Percentiles rank a stretch among this genome's conserved stretches.
Evolutionary conservation across 2,888 invertebrate species (phyloP).

Genomic region (Nycteola revayana): DNA sequence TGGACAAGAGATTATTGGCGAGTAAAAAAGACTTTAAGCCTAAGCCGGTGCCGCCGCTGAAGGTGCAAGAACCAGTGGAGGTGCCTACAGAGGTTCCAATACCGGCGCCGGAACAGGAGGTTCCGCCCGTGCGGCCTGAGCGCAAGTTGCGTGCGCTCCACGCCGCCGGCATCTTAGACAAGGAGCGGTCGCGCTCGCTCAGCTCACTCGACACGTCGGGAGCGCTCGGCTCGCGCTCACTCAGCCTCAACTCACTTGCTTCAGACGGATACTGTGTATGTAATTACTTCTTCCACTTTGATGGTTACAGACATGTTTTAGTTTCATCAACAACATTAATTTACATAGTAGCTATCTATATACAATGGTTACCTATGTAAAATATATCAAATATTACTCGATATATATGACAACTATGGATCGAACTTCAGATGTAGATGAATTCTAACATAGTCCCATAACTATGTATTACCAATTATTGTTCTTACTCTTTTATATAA

Average conservation of each 20-base stretch:
- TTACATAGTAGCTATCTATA: too few species aligned
- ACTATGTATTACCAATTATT: too few species aligned
- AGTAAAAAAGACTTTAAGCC: constrained; percentile 77
- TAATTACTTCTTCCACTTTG: too few species aligned
- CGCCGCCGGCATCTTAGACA: constrained; percentile 50
- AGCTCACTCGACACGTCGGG: constrained; percentile 57
- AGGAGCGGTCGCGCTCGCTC: constrained; percentile 71
- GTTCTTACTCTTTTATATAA: too few species aligned
- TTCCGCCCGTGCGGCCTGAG: constrained; percentile 63
- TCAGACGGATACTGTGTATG: constrained; percentile 94
- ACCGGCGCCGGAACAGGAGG: constrained; percentile 25
- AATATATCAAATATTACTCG: too few species aligned
- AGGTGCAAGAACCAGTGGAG: constrained; percentile 42
- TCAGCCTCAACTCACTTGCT: constrained; percentile 86
- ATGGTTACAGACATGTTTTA: too few species aligned
- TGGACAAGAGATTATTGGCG: constrained; percentile 71
- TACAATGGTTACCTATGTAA: too few species aligned
- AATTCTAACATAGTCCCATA: too few species aligned
- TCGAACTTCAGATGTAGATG: too few species aligned
- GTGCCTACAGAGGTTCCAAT: constrained; percentile 20
- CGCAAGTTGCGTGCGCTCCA: constrained; percentile 53
- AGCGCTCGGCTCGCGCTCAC: constrained; percentile 76
- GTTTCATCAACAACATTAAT: too few species aligned
- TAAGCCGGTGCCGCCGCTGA: constrained; percentile 63
- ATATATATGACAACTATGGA: too few species aligned